These are phyloP conservation scores for Nomada fucata DNA, from an alignment of 2,888 invertebrate species.

Conservation along the genomic window DNA sequence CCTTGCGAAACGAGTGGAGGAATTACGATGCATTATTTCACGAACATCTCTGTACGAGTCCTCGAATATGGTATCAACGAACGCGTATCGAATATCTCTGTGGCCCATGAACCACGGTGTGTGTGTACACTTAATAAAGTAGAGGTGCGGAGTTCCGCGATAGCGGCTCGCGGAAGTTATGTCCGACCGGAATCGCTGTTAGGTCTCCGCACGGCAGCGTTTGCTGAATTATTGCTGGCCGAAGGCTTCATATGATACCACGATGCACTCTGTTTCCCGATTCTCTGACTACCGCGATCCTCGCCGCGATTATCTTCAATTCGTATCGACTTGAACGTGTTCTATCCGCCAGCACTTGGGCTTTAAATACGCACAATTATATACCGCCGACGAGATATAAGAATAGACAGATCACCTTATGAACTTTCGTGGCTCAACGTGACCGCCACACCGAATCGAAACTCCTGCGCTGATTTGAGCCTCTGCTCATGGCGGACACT, in stretches of 20 bases:
- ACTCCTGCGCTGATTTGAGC: too few species aligned
- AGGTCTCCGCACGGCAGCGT: slow-evolving; percentile 38
- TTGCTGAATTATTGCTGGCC: slow-evolving; percentile 45
- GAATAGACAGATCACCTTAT: too few species aligned
- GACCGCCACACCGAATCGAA: too few species aligned
- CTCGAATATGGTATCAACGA: slow-evolving; percentile 24
- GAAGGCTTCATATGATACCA: slow-evolving; percentile 40
- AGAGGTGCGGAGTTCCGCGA: slow-evolving; percentile 61
- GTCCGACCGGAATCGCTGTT: slow-evolving; percentile 57
- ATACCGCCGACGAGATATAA: too few species aligned
- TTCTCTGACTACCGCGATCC: slow-evolving; percentile 10
- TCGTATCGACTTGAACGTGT: not conserved
- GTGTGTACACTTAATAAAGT: slow-evolving; percentile 56
- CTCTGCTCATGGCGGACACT: too few species aligned
- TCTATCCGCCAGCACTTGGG: not conserved
- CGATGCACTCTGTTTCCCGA: slow-evolving; percentile 30
- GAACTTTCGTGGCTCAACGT: too few species aligned
- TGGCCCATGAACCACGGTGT: slow-evolving; percentile 10
- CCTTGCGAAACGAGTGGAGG: not conserved
- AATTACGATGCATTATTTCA: slow-evolving; percentile 19
- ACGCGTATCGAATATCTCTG: slow-evolving; percentile 32
- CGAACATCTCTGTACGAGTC: slow-evolving; percentile 28
- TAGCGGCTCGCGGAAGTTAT: slow-evolving; percentile 60
- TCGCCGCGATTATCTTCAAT: not conserved
- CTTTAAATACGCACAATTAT: not conserved